Evolutionary conservation across 2,797 vertebrate species (phyloP), one percentile per base, ranked within the genome.

Genomic region (Cyprinodon diabolis): DNA sequence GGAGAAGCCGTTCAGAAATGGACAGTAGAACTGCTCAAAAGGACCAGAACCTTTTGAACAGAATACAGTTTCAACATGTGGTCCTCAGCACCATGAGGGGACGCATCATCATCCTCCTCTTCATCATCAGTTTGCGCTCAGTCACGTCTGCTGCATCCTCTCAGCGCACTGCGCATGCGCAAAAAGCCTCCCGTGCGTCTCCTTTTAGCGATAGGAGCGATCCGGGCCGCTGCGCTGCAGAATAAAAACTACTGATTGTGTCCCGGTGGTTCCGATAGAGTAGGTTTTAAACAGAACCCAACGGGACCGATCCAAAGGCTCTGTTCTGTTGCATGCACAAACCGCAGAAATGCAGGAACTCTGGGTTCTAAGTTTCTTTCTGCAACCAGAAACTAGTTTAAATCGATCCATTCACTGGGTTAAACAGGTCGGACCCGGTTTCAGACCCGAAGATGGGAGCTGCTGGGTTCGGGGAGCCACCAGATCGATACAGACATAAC

Each of bases 131-230:
- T 5, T 6, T 12, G 23, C 17, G 17, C 55, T 40, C 60, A 54
- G 71, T 65, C 49, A 54, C 49, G 48, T 63, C 60, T 23, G 58
- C 71, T 5, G 47, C 58, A 40, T 19, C 71, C n/a, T 66, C 63
- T 40, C 51, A 0, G 43, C 37, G 58, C 57, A 72, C 57, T 55
- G 73, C 10, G 17, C 66, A n/a, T 13, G 17, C 68, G 68, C 80
- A 78, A 57, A 72, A 69, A 78, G 35, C 25, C 54, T 3, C 71
- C 4, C 17, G 6, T 10, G 51, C 21, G 70, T 21, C 19, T n/a
- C 45, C 12, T 51, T 37, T 25, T 43, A 43, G 37, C 62, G 43
- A 23, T 23, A 17, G 4, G 52, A 21, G 19, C 21, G 52, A 54
- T 21, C 52, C 52, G 1, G 19, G 52, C 52, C 10, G 52, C 19